Conservation (phyloP, 2,888 invertebrate species). For the Acleris literana region DNA sequence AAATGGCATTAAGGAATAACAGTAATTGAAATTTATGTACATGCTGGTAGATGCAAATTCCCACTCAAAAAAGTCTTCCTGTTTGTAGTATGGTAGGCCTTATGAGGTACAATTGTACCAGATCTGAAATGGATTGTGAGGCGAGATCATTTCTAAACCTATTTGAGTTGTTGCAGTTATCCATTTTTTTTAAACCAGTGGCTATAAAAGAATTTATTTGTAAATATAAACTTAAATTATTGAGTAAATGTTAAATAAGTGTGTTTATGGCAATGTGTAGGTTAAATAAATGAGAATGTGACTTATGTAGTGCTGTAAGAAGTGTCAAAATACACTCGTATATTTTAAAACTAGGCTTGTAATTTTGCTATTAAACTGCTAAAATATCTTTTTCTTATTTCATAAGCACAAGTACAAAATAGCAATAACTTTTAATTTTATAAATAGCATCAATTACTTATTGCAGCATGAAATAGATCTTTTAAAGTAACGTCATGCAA, state of each 20-base stretch:
- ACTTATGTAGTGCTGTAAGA: constrained; percentile 32
- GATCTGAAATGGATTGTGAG: too few species aligned
- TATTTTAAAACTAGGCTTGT: constrained; percentile 31
- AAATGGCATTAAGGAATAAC: too few species aligned
- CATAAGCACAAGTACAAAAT: constrained; percentile 35
- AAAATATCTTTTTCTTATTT: constrained; percentile 23
- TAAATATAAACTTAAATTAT: constrained; percentile 36
- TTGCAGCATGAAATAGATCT: constrained; percentile 6
- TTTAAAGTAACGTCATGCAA: background rate
- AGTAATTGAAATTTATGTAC: too few species aligned
- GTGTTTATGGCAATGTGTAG: constrained; percentile 27
- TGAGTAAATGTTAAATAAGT: constrained; percentile 22
- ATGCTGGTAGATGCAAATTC: too few species aligned
- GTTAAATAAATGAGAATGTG: constrained; percentile 26
- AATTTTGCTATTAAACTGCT: constrained; percentile 27
- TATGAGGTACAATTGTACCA: too few species aligned
- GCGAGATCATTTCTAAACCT: too few species aligned
- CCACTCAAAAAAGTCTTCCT: too few species aligned
- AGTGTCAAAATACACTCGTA: constrained; percentile 21
- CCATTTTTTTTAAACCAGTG: constrained; percentile 12
- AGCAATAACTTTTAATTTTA: constrained; percentile 26
- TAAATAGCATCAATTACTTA: constrained; percentile 5
- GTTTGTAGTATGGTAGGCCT: too few species aligned
- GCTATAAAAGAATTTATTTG: constrained; percentile 27
- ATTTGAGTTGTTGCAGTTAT: background rate